These are phyloP conservation scores for Trialeurodes vaporariorum DNA, from an alignment of 1,140 invertebrate genomes.

Conservation along the genomic window DNA sequence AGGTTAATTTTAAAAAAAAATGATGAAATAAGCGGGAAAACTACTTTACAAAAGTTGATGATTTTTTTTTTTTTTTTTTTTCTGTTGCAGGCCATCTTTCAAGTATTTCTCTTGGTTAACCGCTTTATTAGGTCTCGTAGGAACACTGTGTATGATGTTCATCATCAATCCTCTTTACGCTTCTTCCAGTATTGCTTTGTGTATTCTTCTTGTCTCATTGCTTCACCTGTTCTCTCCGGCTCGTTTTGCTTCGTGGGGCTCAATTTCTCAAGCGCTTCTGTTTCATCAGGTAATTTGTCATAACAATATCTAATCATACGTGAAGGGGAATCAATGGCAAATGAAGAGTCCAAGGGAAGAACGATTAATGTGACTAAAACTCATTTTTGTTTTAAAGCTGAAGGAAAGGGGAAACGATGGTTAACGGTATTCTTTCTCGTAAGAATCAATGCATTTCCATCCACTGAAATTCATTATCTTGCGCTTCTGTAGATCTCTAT, in stretches of 20 bases:
- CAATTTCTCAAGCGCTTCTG: conserved; percentile 95
- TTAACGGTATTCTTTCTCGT: too few species aligned
- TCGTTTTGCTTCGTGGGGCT: conserved; percentile 78
- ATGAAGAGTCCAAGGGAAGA: too few species aligned
- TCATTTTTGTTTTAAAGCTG: too few species aligned
- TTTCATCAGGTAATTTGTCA: conserved; percentile 99
- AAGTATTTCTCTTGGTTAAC: conserved; percentile 95
- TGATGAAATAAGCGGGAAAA: too few species aligned
- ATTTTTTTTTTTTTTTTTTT: conserved; percentile 26
- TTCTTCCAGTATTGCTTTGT: conserved; percentile 73
- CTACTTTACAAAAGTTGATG: not conserved
- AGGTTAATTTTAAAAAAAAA: too few species aligned
- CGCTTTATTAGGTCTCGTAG: conserved; percentile 71
- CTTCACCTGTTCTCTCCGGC: conserved; percentile 89
- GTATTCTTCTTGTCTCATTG: conserved; percentile 69
- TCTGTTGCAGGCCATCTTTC: conserved; percentile 73
- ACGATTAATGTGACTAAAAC: too few species aligned
- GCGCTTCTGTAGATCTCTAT: too few species aligned
- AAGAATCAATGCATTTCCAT: too few species aligned
- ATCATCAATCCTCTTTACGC: conserved; percentile 86
- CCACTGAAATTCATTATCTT: too few species aligned
- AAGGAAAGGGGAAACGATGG: too few species aligned
- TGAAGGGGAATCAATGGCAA: too few species aligned
- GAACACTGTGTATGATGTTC: conserved; percentile 90
- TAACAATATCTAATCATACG: too few species aligned